These are phyloP conservation scores for Spodoptera litura DNA, from an alignment of 1,140 invertebrate species.

Conservation along the genomic window DNA sequence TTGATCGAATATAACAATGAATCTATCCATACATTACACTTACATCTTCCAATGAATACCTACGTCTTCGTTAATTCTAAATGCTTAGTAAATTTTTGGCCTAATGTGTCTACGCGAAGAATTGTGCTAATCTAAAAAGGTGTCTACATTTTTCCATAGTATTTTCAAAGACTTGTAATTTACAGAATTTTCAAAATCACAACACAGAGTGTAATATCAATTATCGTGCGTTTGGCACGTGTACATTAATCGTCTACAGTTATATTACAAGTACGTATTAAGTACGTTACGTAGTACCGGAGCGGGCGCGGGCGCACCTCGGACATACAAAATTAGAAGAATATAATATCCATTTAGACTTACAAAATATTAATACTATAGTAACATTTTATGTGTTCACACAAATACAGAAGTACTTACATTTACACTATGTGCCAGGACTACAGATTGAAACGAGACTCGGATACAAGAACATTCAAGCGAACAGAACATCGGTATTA, in stretches of 20 bases:
- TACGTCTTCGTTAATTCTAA: slow-evolving; percentile 80
- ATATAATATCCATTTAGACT: slow-evolving; percentile 85
- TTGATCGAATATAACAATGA: slow-evolving; percentile 82
- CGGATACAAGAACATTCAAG: slow-evolving; percentile 54
- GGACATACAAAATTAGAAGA: slow-evolving; percentile 85
- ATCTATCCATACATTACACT: slow-evolving; percentile 77
- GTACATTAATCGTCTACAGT: slow-evolving; percentile 72
- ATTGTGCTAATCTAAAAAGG: slow-evolving; percentile 85
- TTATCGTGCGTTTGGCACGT: slow-evolving; percentile 81
- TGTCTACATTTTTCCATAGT: slow-evolving; percentile 80
- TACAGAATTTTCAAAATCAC: slow-evolving; percentile 86
- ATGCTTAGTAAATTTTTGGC: slow-evolving; percentile 77
- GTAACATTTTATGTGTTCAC: slow-evolving; percentile 75
- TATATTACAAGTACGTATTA: slow-evolving; percentile 80
- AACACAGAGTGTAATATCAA: slow-evolving; percentile 86
- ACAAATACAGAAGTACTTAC: slow-evolving; percentile 78
- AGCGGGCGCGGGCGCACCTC: slow-evolving; percentile 50
- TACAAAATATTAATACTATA: slow-evolving; percentile 82
- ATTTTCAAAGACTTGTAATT: slow-evolving; percentile 83
- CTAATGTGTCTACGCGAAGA: slow-evolving; percentile 85
- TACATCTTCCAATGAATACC: slow-evolving; percentile 74
- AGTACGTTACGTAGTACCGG: slow-evolving; percentile 57
- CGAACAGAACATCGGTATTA: slow-evolving; percentile 38
- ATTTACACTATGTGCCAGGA: slow-evolving; percentile 67
- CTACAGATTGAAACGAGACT: slow-evolving; percentile 50